Evolutionary conservation across 2,888 invertebrate species (phyloP).

Genomic region (Aphodius sticticus): DNA sequence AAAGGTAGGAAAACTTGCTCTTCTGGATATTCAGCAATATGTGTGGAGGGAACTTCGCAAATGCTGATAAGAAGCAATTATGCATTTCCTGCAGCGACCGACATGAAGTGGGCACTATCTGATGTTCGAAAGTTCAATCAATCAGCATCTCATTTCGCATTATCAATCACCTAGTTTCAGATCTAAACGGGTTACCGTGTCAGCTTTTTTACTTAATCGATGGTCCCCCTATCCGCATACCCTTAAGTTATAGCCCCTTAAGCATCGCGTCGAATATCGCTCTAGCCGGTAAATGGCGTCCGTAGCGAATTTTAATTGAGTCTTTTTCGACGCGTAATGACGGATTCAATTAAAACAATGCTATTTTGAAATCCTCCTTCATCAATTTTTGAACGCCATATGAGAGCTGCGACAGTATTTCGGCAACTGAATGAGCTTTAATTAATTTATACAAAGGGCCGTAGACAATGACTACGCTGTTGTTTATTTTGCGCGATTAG

Average conservation of each 20-base stretch:
- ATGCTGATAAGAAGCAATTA: conserved; percentile 19
- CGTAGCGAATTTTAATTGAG: conserved; percentile 24
- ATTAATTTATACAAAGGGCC: conserved; percentile 17
- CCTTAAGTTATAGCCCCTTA: not conserved
- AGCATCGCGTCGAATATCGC: not conserved
- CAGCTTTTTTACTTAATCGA: conserved; percentile 23
- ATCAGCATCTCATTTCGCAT: conserved; percentile 46
- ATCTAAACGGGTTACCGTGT: conserved; percentile 24
- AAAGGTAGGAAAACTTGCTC: no score
- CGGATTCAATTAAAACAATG: not conserved
- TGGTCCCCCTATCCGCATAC: conserved; percentile 7
- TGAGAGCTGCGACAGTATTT: not conserved
- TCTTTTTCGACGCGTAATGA: conserved; percentile 14
- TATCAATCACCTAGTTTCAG: conserved; percentile 47
- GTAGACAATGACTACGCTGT: not conserved
- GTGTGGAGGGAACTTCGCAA: not conserved
- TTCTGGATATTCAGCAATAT: not conserved
- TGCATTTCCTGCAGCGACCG: conserved; percentile 6
- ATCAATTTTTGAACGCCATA: not conserved
- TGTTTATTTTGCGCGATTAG: not conserved
- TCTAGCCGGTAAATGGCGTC: not conserved
- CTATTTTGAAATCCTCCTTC: not conserved
- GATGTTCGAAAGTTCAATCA: conserved; percentile 44
- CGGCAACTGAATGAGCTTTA: conserved; percentile 14
- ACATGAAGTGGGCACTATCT: conserved; percentile 13